Percentiles rank a stretch among this genome's conserved stretches.
Conservation (phyloP, 1,140 invertebrate species). For the Parapsyche elsis region DNA sequence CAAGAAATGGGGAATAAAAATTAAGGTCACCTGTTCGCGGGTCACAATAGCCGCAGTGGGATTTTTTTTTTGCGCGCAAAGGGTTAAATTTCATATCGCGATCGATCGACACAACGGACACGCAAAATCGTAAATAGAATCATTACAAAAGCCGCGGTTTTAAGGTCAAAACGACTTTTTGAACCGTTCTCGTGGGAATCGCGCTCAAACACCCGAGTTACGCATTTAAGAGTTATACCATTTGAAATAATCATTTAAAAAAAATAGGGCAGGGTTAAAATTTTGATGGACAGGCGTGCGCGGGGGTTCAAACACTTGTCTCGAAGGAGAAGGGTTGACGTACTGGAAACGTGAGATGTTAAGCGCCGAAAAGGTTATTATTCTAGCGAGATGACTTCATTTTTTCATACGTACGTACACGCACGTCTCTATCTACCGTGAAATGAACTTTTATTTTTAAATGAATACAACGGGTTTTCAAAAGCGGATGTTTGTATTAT, state of each 20-base stretch:
- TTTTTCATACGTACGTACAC: not conserved
- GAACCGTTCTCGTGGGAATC: slow-evolving; percentile 10
- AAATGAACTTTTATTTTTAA: slow-evolving; percentile 6
- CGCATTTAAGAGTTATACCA: not conserved
- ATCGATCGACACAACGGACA: not conserved
- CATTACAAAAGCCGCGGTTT: not conserved
- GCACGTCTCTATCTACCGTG: not conserved
- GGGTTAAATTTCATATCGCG: slow-evolving; percentile 1
- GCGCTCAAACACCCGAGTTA: not conserved
- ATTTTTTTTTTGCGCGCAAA: not conserved
- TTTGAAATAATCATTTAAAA: too few relatives aligned
- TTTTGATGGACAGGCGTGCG: too few relatives aligned
- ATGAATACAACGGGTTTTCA: too few relatives aligned
- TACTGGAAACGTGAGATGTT: slow-evolving; percentile 27
- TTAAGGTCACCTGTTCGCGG: not conserved
- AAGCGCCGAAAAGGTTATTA: slow-evolving; percentile 33
- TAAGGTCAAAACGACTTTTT: not conserved
- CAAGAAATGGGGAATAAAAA: not conserved
- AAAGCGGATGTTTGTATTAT: too few relatives aligned
- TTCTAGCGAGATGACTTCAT: not conserved
- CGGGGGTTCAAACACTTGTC: slow-evolving; percentile 1
- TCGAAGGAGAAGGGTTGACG: slow-evolving; percentile 35
- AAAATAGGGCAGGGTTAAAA: too few relatives aligned
- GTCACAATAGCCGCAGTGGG: not conserved
- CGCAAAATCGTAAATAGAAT: not conserved